A percentile compares a stretch with the other conserved stretches of the same genome.
Conservation (phyloP, 2,888 invertebrate species). For the Podabrus alpinus region DNA sequence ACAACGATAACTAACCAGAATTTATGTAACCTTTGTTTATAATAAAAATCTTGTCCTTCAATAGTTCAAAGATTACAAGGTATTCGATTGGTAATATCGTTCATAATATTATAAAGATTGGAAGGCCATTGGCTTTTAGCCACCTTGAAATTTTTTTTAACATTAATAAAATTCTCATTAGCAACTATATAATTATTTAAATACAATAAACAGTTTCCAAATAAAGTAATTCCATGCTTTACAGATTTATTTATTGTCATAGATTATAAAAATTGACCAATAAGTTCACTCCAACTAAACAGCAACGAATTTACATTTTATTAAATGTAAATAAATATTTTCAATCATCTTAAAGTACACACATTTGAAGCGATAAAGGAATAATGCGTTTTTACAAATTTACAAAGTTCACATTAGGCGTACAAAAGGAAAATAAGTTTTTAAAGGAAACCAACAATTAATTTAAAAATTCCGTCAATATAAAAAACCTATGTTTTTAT, state of each 20-base stretch:
- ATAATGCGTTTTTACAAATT: too few relatives aligned
- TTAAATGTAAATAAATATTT: too few relatives aligned
- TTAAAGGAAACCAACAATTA: too few relatives aligned
- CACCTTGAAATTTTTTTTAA: background rate
- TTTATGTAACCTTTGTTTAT: background rate
- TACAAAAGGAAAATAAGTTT: too few relatives aligned
- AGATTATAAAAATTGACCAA: background rate
- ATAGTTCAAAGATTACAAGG: background rate
- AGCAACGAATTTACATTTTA: too few relatives aligned
- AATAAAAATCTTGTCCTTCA: background rate
- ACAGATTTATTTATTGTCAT: background rate
- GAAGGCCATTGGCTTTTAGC: background rate
- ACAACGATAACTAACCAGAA: background rate
- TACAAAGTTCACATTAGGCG: too few relatives aligned
- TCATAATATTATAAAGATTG: background rate
- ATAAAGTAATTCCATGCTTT: background rate
- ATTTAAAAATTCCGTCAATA: too few relatives aligned
- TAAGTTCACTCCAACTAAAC: background rate
- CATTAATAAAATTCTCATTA: background rate
- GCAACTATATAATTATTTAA: background rate
- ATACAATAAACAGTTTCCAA: background rate
- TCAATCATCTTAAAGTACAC: too few relatives aligned
- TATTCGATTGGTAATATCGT: background rate
- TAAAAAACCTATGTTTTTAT: too few relatives aligned
- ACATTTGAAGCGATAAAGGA: too few relatives aligned